Evolutionary conservation across 1,140 invertebrate species (phyloP).

Genomic region (Ostrea denselamellosa): DNA sequence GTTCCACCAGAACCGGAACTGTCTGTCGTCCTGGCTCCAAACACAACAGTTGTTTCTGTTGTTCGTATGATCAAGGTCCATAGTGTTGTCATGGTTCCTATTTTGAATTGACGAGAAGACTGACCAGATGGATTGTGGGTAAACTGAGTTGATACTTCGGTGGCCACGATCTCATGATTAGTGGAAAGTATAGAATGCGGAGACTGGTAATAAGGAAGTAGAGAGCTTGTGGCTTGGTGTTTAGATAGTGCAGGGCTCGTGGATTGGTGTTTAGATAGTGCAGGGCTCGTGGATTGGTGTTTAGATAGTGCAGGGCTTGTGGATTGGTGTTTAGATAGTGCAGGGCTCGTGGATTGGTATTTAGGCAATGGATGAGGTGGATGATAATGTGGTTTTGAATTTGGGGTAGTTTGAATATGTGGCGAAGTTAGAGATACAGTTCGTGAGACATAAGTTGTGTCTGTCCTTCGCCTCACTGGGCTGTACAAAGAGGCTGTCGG

Average conservation of each 20-base stretch:
- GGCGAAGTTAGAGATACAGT: not conserved
- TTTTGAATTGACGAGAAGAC: not conserved
- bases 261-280: not conserved
- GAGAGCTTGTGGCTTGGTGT: not conserved
- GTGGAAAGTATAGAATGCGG: not conserved
- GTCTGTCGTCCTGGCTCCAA: not conserved
- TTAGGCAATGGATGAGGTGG: not conserved
- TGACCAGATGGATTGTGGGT: not conserved
- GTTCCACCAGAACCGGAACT: not conserved
- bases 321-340: not conserved
- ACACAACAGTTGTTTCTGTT: not conserved
- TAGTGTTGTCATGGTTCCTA: not conserved
- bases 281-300: not conserved
- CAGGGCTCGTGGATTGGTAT: not conserved
- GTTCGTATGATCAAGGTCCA: not conserved
- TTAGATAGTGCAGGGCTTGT: not conserved
- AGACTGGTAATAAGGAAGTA: not conserved
- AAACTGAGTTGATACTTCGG: not conserved
- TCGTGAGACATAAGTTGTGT: not conserved
- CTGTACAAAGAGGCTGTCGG: not conserved
- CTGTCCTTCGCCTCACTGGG: not conserved
- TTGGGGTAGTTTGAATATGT: not conserved
- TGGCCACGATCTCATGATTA: not conserved
- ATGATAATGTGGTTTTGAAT: not conserved
- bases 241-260: not conserved